These are phyloP conservation scores for Meghimatium bilineatum DNA, from an alignment of 2,888 invertebrate genomes.

Conservation along the genomic window DNA sequence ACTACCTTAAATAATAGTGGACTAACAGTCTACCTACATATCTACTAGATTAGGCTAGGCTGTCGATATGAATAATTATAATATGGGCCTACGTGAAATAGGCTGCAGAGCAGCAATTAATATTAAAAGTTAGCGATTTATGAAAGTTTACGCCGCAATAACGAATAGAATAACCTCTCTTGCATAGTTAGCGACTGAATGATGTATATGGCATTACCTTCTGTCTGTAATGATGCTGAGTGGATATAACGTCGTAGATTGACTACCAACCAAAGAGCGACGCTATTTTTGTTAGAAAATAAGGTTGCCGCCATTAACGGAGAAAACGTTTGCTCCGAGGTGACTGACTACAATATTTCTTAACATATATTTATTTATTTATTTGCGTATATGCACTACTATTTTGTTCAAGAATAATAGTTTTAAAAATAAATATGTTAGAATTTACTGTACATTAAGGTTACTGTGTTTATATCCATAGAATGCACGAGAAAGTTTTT, in stretches of 20 bases:
- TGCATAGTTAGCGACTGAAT: background rate
- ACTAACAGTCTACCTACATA: too few species aligned
- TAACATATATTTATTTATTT: background rate
- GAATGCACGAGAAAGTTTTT: background rate
- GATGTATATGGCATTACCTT: background rate
- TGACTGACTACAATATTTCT: background rate
- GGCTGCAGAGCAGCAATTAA: too few species aligned
- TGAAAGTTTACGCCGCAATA: background rate
- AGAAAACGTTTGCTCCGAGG: constrained; percentile 2
- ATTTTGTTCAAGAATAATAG: too few species aligned
- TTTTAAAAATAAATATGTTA: too few species aligned
- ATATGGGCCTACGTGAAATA: too few species aligned
- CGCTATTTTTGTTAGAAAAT: constrained; percentile 31
- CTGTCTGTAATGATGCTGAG: constrained; percentile 8
- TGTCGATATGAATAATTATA: too few species aligned
- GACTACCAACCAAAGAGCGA: constrained; percentile 2
- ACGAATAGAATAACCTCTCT: background rate
- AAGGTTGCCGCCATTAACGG: constrained; percentile 48
- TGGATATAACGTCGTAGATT: background rate
- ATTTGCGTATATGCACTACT: background rate
- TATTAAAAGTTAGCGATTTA: background rate
- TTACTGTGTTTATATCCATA: background rate
- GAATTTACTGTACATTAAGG: background rate
- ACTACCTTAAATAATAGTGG: too few species aligned
- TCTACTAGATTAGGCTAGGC: too few species aligned